Percentiles rank a stretch among this genome's conserved stretches.
phyloP scores from a whole-genome alignment of 2,113 vertebrate species.

The Emydocephalus ijimae region DNA sequence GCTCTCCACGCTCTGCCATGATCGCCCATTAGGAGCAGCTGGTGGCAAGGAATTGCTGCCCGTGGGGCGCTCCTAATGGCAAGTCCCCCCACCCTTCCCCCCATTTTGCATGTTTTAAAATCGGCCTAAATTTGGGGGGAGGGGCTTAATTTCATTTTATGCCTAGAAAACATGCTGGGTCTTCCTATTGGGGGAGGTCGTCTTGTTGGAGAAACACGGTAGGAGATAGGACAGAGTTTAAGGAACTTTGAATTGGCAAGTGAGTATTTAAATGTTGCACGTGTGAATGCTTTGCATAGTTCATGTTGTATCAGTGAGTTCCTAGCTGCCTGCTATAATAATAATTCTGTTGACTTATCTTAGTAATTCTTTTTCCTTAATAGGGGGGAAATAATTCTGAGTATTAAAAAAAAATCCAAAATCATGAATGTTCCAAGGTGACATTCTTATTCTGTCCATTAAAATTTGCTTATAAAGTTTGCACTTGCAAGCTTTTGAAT shows the following conservation, averaged over 20 bases:
- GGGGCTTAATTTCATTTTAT: too few species aligned
- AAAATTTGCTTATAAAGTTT: background rate
- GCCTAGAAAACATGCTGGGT: too few species aligned
- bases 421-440: background rate
- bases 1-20: too few species aligned
- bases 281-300: background rate
- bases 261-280: background rate
- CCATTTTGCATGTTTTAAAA: too few species aligned
- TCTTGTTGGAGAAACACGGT: too few species aligned
- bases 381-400: background rate
- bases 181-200: too few species aligned
- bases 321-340: background rate
- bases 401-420: background rate
- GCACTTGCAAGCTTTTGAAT: background rate
- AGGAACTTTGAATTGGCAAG: background rate
- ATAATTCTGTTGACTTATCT: background rate
- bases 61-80: too few species aligned
- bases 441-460: background rate
- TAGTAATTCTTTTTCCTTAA: too few species aligned
- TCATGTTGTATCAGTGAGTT: background rate
- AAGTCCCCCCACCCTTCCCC: too few species aligned
- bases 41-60: too few species aligned
- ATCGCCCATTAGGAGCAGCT: too few species aligned
- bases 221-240: background rate
- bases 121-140: too few species aligned